Evolutionary conservation across 2,113 vertebrate genomes (phyloP).

Genomic region (Acrocephalus kingi): DNA sequence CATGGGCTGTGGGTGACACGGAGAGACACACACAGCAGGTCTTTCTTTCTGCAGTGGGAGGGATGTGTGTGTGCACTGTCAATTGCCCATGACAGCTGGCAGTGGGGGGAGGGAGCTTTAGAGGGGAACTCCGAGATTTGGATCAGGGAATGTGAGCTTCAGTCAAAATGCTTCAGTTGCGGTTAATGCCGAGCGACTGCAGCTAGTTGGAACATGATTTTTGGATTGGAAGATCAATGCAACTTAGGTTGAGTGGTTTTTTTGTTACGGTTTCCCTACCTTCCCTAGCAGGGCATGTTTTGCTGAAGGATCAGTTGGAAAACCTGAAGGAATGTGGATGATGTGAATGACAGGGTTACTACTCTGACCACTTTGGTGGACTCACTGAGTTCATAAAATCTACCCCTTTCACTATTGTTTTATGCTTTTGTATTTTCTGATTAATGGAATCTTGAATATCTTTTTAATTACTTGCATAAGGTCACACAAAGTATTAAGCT

Average conservation of each 20-base stretch:
- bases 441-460: not conserved
- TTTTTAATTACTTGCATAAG: not conserved
- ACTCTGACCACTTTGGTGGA: not conserved
- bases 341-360: conserved; percentile 4
- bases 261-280: not conserved
- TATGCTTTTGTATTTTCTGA: not conserved
- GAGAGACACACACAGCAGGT: not conserved
- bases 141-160: conserved; percentile 34
- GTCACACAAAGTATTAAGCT: not conserved
- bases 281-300: not conserved
- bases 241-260: not conserved
- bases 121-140: conserved; percentile 27
- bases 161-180: conserved; percentile 34
- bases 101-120: not conserved
- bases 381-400: not conserved
- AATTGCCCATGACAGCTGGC: conserved; percentile 38
- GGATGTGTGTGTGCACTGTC: not conserved
- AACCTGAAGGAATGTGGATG: not conserved
- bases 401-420: not conserved
- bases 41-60: not conserved
- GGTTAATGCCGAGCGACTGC: not conserved
- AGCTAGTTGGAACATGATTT: conserved; percentile 47
- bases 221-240: not conserved
- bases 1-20: not conserved
- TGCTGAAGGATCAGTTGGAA: conserved; percentile 17